Base-by-base conservation (phyloP, 2,888 invertebrate genomes). In the Dendrolimus houi region DNA sequence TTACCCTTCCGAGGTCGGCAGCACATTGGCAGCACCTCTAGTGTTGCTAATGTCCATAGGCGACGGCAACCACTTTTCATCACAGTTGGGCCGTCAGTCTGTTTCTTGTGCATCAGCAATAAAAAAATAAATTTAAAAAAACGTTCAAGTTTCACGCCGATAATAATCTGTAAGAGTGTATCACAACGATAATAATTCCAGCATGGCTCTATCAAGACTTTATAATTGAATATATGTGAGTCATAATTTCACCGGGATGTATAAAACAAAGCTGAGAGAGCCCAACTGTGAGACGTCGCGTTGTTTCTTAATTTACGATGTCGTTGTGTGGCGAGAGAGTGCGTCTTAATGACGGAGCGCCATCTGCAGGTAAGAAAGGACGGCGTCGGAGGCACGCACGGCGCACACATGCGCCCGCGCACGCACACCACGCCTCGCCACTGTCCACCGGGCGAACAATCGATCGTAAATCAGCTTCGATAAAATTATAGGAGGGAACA, bases 391-490 rank as follows among this genome's bases (percentile, higher is more conserved):
- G 70, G 78, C 78, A 77, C 81, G 72, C 72, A 66, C 67, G 69
- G 65, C 71, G 75, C 75, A 77, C 84, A 74, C 82, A 75, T 76
- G 76, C 84, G 72, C 78, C 63, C 71, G 74, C 83, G 80, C 85
- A 83, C 86, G 58, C 81, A 80, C 85, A 82, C 84, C 67, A 71
- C 74, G 73, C 71, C 76, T 68, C 77, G 70, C 77, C 73, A 82
- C 87, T 89, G 87, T 88, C 89, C 87, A 77, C 82, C 79, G 83
- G 75, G 74, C 83, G 85, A 90, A 90, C 90, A 90, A 90, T 90
- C 88, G 90, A 89, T 89, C 90, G 86, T 90, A 90, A 90, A 90
- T 89, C 89, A 87, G 79, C 85, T 87, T 86, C 89, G 89, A 90
- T 90, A 90, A 89, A 90, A 89, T 90, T 90, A 89, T 90, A 90